Conservation (phyloP, 2,888 invertebrate genomes). For the Ephialtes manifestator region DNA sequence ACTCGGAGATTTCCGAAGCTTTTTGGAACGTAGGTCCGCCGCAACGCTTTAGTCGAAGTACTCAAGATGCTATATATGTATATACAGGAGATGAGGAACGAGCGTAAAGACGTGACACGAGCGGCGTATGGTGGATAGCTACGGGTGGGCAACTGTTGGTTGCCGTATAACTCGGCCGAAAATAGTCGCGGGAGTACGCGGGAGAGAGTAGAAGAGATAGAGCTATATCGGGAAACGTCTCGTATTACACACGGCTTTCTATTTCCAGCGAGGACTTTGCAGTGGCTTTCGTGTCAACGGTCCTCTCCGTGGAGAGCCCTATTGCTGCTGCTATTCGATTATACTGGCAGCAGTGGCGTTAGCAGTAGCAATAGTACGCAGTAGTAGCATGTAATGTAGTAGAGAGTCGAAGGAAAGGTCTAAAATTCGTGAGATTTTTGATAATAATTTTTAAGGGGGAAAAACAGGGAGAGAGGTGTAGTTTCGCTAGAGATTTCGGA, state of each 20-base stretch:
- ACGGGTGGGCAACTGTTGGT: constrained; percentile 45
- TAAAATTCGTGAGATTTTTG: neutral
- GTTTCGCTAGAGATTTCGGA: neutral
- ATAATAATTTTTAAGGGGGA: neutral
- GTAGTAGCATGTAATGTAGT: too few relatives aligned
- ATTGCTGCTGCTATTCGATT: neutral
- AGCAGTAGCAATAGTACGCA: neutral
- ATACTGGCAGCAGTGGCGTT: neutral
- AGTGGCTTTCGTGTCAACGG: constrained; percentile 4
- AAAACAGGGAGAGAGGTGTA: too few relatives aligned
- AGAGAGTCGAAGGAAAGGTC: neutral
- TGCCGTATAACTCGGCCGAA: constrained; percentile 74
- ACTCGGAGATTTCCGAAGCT: neutral
- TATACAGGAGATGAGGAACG: neutral
- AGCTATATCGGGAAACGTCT: constrained; percentile 85
- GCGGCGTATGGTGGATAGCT: neutral
- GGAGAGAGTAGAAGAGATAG: constrained; percentile 76
- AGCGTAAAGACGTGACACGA: constrained; percentile 2
- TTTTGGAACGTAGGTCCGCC: neutral
- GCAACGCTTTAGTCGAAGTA: neutral
- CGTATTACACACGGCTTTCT: constrained; percentile 80
- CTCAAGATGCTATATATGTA: neutral
- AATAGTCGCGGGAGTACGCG: constrained; percentile 77
- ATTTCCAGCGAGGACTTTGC: constrained; percentile 69
- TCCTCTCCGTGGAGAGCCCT: neutral